Conservation (phyloP, 2,113 vertebrate species). For the Mustelus asterias region DNA sequence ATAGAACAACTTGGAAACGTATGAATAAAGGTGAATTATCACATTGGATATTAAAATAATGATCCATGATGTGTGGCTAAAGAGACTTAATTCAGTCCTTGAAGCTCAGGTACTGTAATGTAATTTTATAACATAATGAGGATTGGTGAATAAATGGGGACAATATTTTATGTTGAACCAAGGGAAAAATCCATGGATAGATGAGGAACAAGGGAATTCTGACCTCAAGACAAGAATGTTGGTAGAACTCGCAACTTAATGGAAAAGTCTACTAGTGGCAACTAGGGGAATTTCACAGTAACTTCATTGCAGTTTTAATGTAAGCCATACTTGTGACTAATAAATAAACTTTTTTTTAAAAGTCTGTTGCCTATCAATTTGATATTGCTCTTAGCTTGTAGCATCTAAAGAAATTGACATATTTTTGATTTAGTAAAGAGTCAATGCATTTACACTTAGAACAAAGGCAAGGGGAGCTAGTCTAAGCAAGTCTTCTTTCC, state of each 20-base stretch:
- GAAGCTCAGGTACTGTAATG: neutral
- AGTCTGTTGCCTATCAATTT: neutral
- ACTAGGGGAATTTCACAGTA: too few species aligned
- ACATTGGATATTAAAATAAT: neutral
- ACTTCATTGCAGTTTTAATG: too few species aligned
- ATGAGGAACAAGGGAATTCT: neutral
- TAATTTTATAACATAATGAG: neutral
- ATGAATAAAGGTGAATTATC: neutral
- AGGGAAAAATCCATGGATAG: neutral
- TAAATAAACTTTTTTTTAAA: too few species aligned
- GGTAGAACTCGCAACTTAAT: neutral
- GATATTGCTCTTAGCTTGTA: neutral
- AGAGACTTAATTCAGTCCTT: neutral
- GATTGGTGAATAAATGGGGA: neutral
- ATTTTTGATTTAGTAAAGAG: neutral
- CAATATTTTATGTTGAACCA: neutral
- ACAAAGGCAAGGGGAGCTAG: neutral
- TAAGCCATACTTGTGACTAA: too few species aligned
- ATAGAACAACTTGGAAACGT: too few species aligned
- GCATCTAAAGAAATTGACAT: neutral
- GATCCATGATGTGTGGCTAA: too few species aligned
- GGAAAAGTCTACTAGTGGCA: neutral
- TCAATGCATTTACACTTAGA: neutral
- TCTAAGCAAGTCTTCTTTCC: neutral
- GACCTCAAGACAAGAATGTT: neutral